Base-by-base conservation (phyloP, 2,797 vertebrate species). In the Lemur catta region DNA sequence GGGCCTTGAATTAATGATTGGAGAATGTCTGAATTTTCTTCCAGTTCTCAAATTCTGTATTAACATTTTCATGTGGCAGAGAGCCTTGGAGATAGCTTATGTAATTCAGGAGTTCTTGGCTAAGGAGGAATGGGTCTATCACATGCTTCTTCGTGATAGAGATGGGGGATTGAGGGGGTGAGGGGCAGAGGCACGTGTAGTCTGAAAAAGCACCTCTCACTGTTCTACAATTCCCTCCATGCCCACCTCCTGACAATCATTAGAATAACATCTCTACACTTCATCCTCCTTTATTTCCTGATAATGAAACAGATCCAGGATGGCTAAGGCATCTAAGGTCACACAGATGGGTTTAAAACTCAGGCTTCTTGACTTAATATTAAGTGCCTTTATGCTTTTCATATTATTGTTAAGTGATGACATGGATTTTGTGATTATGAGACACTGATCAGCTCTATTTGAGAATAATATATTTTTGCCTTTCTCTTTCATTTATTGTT, bases 221-320 rank as follows among this genome's bases (percentile, higher is more conserved):
- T 43, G 52, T 90, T 96, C 48, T 94, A 0, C 90, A 75, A 84
- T 93, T 87, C n/a, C 15, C 26, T 92, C 15, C 0, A 33, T 90
- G 12, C 10, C 35, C 11, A 87, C 9, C n/a, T 94, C 59, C 65
- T 81, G 80, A 72, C 4, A 57, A 0, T 96, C 48, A n/a, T 69
- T 90, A 91, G 81, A 79, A 85, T 80, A 81, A 82, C 57, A 55
- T 50, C 28, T 50, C 6, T 91, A 76, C 0, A 55, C 6, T 78
- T 80, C 15, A 52, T 50, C 94, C 22, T 81, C 18, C 43, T 72
- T 90, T 96, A 41, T 72, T 93, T 96, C 55, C 41, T 96, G 63
- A 90, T 89, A 76, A 95, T 72, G 81, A 94, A 92, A 90, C 41
- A 93, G 65, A 26, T 79, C 61, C 50, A 93, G 38, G 84, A 72